Conservation (phyloP, 2,113 vertebrate genomes). For the Lates calcarifer region DNA sequence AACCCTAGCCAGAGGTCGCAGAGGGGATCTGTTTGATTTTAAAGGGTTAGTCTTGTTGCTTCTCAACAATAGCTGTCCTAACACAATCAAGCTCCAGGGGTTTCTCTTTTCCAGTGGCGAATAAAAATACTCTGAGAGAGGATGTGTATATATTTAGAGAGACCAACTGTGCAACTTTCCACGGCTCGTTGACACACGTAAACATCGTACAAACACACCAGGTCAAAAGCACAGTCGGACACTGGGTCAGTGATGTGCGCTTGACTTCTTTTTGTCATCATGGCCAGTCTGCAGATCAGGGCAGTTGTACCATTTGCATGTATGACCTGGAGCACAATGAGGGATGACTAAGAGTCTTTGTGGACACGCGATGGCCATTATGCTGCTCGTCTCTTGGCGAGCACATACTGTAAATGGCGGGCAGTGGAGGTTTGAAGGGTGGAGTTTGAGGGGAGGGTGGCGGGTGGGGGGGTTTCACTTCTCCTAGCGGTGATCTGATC, state of each 20-base stretch:
- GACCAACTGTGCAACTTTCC: constrained; percentile 41
- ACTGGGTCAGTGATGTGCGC: constrained; percentile 12
- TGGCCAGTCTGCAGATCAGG: constrained; percentile 3
- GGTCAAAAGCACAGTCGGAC: constrained; percentile 36
- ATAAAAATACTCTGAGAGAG: constrained; percentile 62
- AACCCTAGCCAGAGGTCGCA: constrained; percentile 50
- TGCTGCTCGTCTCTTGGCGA: constrained; percentile 1
- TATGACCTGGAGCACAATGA: not conserved
- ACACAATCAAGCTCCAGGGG: constrained; percentile 69
- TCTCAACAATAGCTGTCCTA: constrained; percentile 55
- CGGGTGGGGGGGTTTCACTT: constrained; percentile 20
- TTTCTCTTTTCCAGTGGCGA: constrained; percentile 48
- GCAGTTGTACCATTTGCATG: constrained; percentile 32
- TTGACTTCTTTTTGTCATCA: constrained; percentile 22
- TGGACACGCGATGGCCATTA: constrained; percentile 53
- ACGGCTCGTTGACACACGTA: constrained; percentile 46
- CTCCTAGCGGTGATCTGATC: constrained; percentile 39
- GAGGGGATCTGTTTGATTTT: constrained; percentile 22
- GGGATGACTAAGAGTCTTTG: constrained; percentile 45
- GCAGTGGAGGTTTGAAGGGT: constrained; percentile 21
- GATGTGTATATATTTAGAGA: constrained; percentile 54
- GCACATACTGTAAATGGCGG: not conserved
- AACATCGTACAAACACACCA: constrained; percentile 34
- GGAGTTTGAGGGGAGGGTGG: constrained; percentile 13
- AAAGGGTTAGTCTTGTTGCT: constrained; percentile 31